Evolutionary conservation across 1,140 invertebrate species (phyloP), one percentile per base, ranked within the genome.

Genomic region (Tetramorium parvispinum): DNA sequence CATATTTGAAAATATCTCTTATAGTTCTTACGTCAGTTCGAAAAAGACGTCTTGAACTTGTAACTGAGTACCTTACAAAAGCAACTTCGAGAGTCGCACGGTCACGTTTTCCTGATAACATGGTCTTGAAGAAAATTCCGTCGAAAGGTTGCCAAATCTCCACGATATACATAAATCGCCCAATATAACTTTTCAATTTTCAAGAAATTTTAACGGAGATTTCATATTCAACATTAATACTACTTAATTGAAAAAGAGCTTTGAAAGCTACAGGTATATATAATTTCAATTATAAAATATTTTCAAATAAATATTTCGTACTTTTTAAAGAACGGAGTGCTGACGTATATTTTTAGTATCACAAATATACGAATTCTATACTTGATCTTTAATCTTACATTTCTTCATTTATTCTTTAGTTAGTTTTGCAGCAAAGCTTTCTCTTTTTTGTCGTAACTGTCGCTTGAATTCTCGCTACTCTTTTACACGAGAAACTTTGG

Each of bases 11-110:
- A n/a, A 8, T 51, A 10, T n/a, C 6, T 79, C 59, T 55, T 24
- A 13, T 43, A 71, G 16, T 81, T 55, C 32, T 21, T 11, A 16
- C 5, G 46, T n/a, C 27, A 55, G 46, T 51, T 51, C 32, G 13
- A 59, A 77, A 77, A 61, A 61, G 53, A 61, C 40, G 2, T 59
- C 24, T 10, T 8, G 40, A 55, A 81, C 27, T 81, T 68, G 32
- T 51, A 68, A 40, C 11, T 32, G 24, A 81, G 16, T 43, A 27
- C 37, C n/a, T 55, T 55, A 55, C 10, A 55, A 70, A 68, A 24
- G 46, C 21, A 51, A 81, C 10, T 61, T 40, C n/a, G 18, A 70
- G 10, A 70, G 10, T 16, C 21, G 27, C 24, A 5, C n/a, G 27
- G 18, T 68, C 61, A 70, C 65, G 37, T 70, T 71, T 71, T 71